A percentile compares a stretch with the other conserved stretches of the same genome.
Conservation (phyloP, 1,140 invertebrate genomes). For the Potamilus streckersoni region DNA sequence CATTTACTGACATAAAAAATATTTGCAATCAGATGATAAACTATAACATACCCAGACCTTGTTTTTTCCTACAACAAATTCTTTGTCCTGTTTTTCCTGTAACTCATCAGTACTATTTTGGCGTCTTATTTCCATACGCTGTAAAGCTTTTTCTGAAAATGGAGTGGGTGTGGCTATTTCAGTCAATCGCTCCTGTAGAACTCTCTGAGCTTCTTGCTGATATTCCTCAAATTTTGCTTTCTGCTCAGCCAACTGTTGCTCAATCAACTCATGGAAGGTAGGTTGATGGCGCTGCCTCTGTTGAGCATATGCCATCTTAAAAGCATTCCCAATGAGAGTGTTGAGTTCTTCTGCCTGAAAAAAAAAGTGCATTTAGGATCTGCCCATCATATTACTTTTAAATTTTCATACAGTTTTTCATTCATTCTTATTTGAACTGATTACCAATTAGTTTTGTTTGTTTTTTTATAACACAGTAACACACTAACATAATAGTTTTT, state of each 20-base stretch:
- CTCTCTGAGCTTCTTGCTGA: slow-evolving; percentile 53
- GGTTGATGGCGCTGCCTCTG: slow-evolving; percentile 75
- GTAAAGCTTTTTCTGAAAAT: slow-evolving; percentile 53
- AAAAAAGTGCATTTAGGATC: background rate
- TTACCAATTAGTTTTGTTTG: no score
- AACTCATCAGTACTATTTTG: slow-evolving; percentile 46
- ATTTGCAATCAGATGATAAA: background rate
- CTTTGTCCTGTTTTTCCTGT: slow-evolving; percentile 30
- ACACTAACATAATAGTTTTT: no score
- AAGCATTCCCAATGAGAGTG: slow-evolving; percentile 88
- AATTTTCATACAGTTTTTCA: no score
- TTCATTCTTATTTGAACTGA: no score
- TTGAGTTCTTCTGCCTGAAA: slow-evolving; percentile 88
- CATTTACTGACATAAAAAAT: no score
- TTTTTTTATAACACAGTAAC: no score
- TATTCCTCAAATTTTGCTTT: slow-evolving; percentile 57
- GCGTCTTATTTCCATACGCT: slow-evolving; percentile 54
- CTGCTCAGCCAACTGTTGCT: slow-evolving; percentile 61
- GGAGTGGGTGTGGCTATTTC: slow-evolving; percentile 62
- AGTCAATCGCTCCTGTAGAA: slow-evolving; percentile 53
- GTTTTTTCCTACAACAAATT: slow-evolving; percentile 40
- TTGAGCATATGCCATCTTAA: slow-evolving; percentile 90
- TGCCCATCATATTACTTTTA: no score
- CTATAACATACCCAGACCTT: slow-evolving; percentile 55
- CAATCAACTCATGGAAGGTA: slow-evolving; percentile 66